phyloP scores from a whole-genome alignment of 2,888 invertebrate species.

The Thysanoteuthis rhombus region DNA sequence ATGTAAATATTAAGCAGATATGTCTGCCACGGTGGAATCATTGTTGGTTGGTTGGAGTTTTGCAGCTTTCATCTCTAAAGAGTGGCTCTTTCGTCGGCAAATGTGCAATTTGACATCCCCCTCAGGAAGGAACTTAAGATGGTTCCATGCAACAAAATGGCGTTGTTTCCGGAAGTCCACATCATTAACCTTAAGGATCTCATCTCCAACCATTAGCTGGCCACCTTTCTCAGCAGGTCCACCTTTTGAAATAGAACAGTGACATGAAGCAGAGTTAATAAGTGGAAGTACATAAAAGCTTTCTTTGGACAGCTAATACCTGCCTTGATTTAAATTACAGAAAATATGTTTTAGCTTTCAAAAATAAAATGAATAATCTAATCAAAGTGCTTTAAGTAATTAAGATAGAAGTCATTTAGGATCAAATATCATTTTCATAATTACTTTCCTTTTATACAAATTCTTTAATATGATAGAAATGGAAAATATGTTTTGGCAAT shows the following conservation, averaged over 20 bases:
- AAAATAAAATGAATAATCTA: conserved; percentile 73
- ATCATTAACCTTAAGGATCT: conserved; percentile 85
- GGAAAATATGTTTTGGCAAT: too few species aligned
- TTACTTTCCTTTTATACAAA: too few species aligned
- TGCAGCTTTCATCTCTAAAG: neutral
- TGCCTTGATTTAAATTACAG: neutral
- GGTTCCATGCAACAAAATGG: conserved; percentile 93
- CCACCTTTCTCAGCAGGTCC: conserved; percentile 70
- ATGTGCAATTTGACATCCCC: conserved; percentile 80
- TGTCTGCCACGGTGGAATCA: neutral
- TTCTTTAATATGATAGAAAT: too few species aligned
- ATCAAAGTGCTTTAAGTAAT: too few species aligned
- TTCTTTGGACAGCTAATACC: neutral
- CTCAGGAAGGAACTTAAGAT: conserved; percentile 87
- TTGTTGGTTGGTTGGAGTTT: neutral
- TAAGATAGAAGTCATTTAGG: too few species aligned
- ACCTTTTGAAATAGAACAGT: conserved; percentile 42
- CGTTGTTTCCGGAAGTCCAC: conserved; percentile 83
- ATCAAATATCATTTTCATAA: too few species aligned
- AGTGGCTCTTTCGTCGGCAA: conserved; percentile 40
- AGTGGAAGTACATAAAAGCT: neutral
- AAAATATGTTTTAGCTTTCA: too few species aligned
- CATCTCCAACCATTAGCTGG: conserved; percentile 84
- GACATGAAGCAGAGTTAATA: neutral
- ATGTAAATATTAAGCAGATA: neutral